Evolutionary conservation across 2,888 invertebrate species (phyloP).

Genomic region (Selenia dentaria): DNA sequence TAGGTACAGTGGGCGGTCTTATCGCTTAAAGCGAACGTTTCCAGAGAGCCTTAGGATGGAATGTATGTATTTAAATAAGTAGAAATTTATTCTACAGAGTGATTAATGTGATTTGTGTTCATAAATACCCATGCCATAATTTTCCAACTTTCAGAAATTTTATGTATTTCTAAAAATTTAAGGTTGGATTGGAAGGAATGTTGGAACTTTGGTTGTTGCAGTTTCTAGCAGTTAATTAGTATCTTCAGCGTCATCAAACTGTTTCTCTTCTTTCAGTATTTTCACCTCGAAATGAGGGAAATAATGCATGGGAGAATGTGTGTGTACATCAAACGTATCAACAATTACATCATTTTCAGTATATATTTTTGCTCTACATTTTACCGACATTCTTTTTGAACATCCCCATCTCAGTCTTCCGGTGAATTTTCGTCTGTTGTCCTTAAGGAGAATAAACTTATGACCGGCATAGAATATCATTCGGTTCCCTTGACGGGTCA

Average conservation of each 20-base stretch:
- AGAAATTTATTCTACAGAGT: too few species aligned
- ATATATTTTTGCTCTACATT: slow-evolving; percentile 23
- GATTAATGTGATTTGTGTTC: too few species aligned
- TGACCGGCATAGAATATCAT: slow-evolving; percentile 1
- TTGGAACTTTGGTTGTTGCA: too few species aligned
- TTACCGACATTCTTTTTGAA: slow-evolving; percentile 26
- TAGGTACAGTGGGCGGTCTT: too few species aligned
- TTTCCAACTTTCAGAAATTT: too few species aligned
- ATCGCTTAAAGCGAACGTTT: too few species aligned
- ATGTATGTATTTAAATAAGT: too few species aligned
- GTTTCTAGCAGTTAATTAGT: too few species aligned
- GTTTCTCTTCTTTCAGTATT: not conserved
- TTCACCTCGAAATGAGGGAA: slow-evolving; percentile 4
- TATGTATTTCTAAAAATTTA: too few species aligned
- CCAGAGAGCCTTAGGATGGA: too few species aligned
- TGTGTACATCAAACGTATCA: slow-evolving; percentile 8
- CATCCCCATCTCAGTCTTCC: slow-evolving; percentile 41
- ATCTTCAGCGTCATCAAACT: not conserved
- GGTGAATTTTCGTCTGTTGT: slow-evolving; percentile 23
- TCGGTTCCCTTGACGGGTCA: not conserved
- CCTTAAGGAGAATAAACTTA: slow-evolving; percentile 13
- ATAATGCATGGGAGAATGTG: slow-evolving; percentile 6
- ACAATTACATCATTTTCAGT: slow-evolving; percentile 22
- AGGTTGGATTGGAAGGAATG: too few species aligned
- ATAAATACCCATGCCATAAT: too few species aligned